A percentile compares a stretch with the other conserved stretches of the same genome.
Evolutionary conservation across 2,888 invertebrate genomes (phyloP).

Genomic region (Troides helena): DNA sequence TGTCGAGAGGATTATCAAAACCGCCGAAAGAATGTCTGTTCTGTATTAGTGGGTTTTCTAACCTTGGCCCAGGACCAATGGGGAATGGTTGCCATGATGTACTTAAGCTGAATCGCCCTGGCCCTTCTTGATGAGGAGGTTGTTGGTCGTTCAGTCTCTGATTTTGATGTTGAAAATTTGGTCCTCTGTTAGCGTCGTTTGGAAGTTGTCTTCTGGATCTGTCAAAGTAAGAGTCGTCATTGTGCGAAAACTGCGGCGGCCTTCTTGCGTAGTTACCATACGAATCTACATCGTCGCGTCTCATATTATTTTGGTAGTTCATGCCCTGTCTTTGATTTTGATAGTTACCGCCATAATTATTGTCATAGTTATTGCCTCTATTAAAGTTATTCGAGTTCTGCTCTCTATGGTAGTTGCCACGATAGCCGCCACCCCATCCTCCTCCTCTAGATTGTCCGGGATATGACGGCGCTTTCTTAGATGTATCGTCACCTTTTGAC

Average conservation of each 20-base stretch:
- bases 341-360: constrained; percentile 42
- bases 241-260: constrained; percentile 49
- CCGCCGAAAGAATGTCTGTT: constrained; percentile 57
- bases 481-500: constrained; percentile 47
- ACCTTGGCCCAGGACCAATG: constrained; percentile 32
- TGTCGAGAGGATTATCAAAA: constrained; percentile 62
- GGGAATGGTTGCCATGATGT: constrained; percentile 49
- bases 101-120: constrained; percentile 37
- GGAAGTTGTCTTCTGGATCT: constrained; percentile 31
- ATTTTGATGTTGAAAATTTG: constrained; percentile 30
- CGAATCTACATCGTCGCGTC: constrained; percentile 45
- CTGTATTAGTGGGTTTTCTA: constrained; percentile 37
- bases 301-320: constrained; percentile 37
- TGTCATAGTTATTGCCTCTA: constrained; percentile 38
- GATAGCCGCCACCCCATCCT: constrained; percentile 70
- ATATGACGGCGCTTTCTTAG: constrained; percentile 82
- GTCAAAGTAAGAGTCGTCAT: constrained; percentile 45
- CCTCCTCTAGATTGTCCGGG: constrained; percentile 80
- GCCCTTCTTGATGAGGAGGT: constrained; percentile 8
- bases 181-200: constrained; percentile 34
- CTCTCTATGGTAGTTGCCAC: constrained; percentile 58
- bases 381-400: constrained; percentile 40
- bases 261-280: constrained; percentile 49
- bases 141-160: constrained; percentile 32
- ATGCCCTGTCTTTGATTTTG: constrained; percentile 42